Base-by-base conservation (phyloP, 2,888 invertebrate species). In the Epiblema foenella region DNA sequence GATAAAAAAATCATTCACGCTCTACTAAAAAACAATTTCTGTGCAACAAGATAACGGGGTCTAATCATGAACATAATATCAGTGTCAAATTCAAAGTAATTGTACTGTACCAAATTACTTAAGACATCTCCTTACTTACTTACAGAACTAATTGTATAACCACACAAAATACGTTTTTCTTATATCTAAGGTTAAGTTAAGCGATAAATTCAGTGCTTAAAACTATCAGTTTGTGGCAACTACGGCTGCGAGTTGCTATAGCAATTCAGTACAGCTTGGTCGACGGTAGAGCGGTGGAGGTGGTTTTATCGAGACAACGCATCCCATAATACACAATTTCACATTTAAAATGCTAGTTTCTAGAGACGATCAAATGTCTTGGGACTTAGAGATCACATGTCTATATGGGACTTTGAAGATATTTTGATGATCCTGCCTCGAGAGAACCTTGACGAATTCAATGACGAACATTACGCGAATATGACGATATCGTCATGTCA, bases 121-220 rank as follows among this genome's bases (percentile, higher is more conserved):
- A 12, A 12, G 64, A 59, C 64, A 58, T 18, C 37, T 4, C 37
- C 17, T 18, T 58, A 58, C 17, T 24, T 4, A 37, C 17, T 18
- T 58, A 58, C 17, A 51, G 15, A 65, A 12, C 24, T 57, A 64
- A n/a, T 54, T 66, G 58, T 70, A 60, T 56, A 62, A 56, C 42
- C 18, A 56, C 70, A 70, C 70, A 70, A 66, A 70, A 70, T 66
- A 66, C 9, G 42, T 42, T 42, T 60, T 29, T 17, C 59, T 70
- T 66, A 70, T 0, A 64, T 1, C 46, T 69, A 69, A 8, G 12
- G 17, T 59, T 60, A 60, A 46, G 4, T 69, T 69, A 58, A 56
- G 69, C 49, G 37, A 69, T 62, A 56, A 62, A 68, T 68, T 62
- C 68, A 62, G 33, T 33, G 9, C 29, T 56, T 42, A 54, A 10